Evolutionary conservation across 2,113 vertebrate species (phyloP).

Genomic region (Crotalus tigris): DNA sequence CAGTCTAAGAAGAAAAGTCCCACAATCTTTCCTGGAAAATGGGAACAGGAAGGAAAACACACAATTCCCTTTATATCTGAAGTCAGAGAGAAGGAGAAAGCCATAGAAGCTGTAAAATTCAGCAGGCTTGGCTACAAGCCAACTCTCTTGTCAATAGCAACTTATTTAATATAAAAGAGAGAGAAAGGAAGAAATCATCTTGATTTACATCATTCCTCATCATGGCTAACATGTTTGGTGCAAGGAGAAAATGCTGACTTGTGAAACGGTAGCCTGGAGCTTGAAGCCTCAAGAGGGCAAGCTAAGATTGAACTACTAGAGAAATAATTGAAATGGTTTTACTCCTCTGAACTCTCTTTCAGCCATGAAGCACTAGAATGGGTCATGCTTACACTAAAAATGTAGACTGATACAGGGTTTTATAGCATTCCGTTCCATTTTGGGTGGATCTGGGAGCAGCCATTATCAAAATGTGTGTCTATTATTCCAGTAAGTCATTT

Average conservation of each 20-base stretch:
- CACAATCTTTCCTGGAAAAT: not conserved
- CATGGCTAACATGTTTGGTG: not conserved
- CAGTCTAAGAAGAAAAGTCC: not conserved
- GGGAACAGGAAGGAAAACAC: not conserved
- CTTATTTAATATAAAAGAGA: constrained; percentile 9
- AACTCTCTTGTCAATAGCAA: constrained; percentile 1
- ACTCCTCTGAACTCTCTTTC: not conserved
- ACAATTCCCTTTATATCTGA: not conserved
- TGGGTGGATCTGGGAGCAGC: not conserved
- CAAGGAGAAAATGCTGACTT: not conserved
- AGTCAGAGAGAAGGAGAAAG: not conserved
- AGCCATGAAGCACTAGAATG: not conserved
- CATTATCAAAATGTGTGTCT: not conserved
- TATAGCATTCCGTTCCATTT: not conserved
- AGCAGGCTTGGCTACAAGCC: not conserved
- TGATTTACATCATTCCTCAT: constrained; percentile 17
- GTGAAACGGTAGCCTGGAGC: not conserved
- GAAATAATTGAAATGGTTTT: not conserved
- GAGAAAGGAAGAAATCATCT: constrained; percentile 14
- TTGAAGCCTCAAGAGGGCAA: constrained; percentile 12
- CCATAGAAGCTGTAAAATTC: not conserved
- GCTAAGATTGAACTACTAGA: not conserved
- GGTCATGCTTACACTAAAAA: not conserved
- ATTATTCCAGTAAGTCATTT: not conserved
- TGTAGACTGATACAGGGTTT: not conserved